Evolutionary conservation across 2,888 invertebrate genomes (phyloP).

Genomic region (Eurois occulta): DNA sequence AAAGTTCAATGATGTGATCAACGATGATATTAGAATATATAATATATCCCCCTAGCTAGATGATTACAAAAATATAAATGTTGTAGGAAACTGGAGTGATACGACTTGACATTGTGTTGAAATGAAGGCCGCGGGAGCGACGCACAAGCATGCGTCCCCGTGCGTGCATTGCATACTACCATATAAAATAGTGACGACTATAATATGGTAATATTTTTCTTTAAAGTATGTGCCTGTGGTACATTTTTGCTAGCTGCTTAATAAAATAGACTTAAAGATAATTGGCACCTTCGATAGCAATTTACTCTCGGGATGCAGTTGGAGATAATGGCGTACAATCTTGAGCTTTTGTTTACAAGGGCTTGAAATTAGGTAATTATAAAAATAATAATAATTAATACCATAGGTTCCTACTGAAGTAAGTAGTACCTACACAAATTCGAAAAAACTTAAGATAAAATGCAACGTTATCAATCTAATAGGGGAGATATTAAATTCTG

Average conservation of each 20-base stretch:
- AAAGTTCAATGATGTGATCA: constrained; percentile 11
- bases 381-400: too few relatives aligned
- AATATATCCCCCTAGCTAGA: background rate
- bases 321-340: constrained; percentile 5
- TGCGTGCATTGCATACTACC: constrained; percentile 75
- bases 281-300: constrained; percentile 14
- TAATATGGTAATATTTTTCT: constrained; percentile 54
- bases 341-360: constrained; percentile 20
- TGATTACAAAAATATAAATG: background rate
- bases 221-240: constrained; percentile 27
- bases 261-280: constrained; percentile 29
- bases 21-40: background rate
- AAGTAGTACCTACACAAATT: background rate
- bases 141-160: constrained; percentile 69
- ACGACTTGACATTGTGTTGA: constrained; percentile 71
- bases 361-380: too few relatives aligned
- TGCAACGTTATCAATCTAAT: background rate
- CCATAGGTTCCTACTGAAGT: background rate
- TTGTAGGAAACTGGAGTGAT: constrained; percentile 67
- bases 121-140: constrained; percentile 77
- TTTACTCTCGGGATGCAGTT: constrained; percentile 34
- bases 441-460: background rate
- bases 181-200: constrained; percentile 39
- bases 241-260: constrained; percentile 38
- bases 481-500: background rate